Conservation (phyloP, 2,797 vertebrate species). For the Mareca penelope region DNA sequence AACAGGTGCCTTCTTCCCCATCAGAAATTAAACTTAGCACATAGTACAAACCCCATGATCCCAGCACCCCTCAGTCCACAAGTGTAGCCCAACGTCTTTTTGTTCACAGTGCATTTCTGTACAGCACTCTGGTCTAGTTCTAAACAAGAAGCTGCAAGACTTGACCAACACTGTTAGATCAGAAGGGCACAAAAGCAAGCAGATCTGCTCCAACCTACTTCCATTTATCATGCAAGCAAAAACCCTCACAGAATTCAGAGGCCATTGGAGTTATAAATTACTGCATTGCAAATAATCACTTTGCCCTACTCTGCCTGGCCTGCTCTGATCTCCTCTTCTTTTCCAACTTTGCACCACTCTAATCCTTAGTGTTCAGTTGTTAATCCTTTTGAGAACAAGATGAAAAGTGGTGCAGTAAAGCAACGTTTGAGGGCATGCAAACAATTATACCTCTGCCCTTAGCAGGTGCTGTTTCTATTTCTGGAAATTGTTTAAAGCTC, state of each 20-base stretch:
- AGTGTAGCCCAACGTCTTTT: neutral
- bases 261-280: neutral
- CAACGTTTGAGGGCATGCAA: constrained; percentile 54
- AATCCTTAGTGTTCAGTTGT: constrained; percentile 24
- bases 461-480: constrained; percentile 58
- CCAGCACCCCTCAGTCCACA: neutral
- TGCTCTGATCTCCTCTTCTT: constrained; percentile 39
- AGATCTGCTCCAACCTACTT: neutral
- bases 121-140: neutral
- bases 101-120: neutral
- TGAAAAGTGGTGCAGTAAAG: constrained; percentile 55
- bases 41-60: neutral
- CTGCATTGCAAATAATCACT: constrained; percentile 36
- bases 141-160: neutral
- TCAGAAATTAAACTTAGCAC: neutral
- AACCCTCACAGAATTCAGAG: constrained; percentile 9
- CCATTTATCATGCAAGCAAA: neutral
- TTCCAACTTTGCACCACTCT: constrained; percentile 49
- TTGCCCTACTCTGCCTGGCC: constrained; percentile 17
- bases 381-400: constrained; percentile 65
- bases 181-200: neutral
- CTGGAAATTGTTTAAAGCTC: constrained; percentile 61
- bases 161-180: neutral
- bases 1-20: neutral
- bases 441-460: constrained; percentile 51